phyloP scores from a whole-genome alignment of 2,113 vertebrate genomes.

The Meleagris gallopavo region DNA sequence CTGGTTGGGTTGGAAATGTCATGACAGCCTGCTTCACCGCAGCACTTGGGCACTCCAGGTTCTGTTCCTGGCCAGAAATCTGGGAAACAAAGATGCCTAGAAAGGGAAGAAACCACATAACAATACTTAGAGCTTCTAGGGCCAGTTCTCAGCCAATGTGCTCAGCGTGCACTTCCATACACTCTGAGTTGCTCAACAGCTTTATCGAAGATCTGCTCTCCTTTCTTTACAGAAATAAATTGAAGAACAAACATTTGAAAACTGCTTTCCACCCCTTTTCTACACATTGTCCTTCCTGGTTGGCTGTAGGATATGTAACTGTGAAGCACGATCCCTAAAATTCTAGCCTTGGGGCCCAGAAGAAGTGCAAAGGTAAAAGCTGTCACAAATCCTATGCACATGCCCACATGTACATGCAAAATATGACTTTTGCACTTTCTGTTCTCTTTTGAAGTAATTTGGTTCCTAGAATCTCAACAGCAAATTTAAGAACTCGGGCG shows the following conservation, averaged over 20 bases:
- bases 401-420: neutral
- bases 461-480: neutral
- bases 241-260: neutral
- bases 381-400: neutral
- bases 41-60: constrained; percentile 22
- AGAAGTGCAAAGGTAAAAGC: neutral
- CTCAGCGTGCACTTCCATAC: neutral
- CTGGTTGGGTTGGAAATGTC: constrained; percentile 49
- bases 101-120: constrained; percentile 35
- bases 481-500: neutral
- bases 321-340: neutral
- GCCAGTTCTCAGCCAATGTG: neutral
- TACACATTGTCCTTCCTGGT: neutral
- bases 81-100: constrained; percentile 2
- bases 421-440: neutral
- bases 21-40: neutral
- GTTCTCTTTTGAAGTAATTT: neutral
- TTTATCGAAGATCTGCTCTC: neutral
- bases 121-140: constrained; percentile 4
- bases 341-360: neutral
- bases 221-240: neutral
- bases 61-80: constrained; percentile 22
- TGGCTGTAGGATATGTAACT: neutral
- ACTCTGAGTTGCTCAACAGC: neutral
- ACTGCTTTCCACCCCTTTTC: neutral